These are phyloP conservation scores for Muscina levida DNA, from an alignment of 2,888 invertebrate species.

Conservation along the genomic window DNA sequence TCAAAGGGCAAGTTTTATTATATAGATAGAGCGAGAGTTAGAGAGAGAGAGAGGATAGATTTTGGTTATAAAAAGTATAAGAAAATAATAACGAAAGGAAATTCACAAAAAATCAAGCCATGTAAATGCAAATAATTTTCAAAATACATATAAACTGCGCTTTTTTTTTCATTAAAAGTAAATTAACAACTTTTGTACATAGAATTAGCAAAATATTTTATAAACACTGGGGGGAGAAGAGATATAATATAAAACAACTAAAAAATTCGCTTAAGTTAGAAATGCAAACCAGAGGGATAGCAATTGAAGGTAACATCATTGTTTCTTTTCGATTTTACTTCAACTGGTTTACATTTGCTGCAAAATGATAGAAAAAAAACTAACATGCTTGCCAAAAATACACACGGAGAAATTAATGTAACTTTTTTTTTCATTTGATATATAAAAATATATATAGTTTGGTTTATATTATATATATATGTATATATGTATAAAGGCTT, in stretches of 20 bases:
- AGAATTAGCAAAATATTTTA: slow-evolving; percentile 53
- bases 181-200: slow-evolving; percentile 40
- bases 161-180: slow-evolving; percentile 15
- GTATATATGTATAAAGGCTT: background rate
- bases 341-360: slow-evolving; percentile 41
- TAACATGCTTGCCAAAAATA: slow-evolving; percentile 61
- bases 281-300: slow-evolving; percentile 59
- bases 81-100: slow-evolving; percentile 4
- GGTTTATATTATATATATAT: slow-evolving; percentile 22
- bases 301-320: slow-evolving; percentile 33
- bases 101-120: slow-evolving; percentile 53
- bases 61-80: slow-evolving; percentile 31
- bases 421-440: slow-evolving; percentile 37
- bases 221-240: slow-evolving; percentile 19
- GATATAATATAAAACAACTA: background rate
- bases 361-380: slow-evolving; percentile 25
- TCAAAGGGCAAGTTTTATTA: slow-evolving; percentile 29
- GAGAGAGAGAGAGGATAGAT: slow-evolving; percentile 32
- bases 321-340: slow-evolving; percentile 39
- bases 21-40: slow-evolving; percentile 46
- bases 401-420: slow-evolving; percentile 53
- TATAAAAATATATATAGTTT: slow-evolving; percentile 41
- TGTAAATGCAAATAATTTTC: slow-evolving; percentile 60
- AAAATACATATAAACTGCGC: slow-evolving; percentile 20
- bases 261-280: slow-evolving; percentile 9